Evolutionary conservation across 1,140 invertebrate genomes (phyloP).

Genomic region (Sminthurides bifidus): DNA sequence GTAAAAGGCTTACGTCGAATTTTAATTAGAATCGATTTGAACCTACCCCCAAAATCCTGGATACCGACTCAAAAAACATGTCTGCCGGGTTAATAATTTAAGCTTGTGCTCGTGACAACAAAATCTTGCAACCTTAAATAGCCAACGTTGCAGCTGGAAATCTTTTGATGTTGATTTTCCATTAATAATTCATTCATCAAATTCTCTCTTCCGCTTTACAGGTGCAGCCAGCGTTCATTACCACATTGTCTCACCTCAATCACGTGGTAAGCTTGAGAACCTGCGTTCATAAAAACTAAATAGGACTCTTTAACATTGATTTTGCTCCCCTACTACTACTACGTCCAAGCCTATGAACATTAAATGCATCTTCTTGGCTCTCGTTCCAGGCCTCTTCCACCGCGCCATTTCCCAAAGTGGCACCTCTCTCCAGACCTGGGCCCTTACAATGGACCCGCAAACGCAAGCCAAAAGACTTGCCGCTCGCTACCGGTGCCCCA

Average conservation of each 20-base stretch:
- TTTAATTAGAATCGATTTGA: no score
- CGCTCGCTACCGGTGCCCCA: neutral
- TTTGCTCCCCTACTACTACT: neutral
- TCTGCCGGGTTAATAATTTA: no score
- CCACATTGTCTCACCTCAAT: constrained; percentile 10
- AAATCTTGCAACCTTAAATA: no score
- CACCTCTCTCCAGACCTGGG: neutral
- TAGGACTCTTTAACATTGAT: neutral
- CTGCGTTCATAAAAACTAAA: neutral
- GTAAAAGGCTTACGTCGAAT: neutral
- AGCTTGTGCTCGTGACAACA: no score
- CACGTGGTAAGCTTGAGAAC: neutral
- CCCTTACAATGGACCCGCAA: neutral
- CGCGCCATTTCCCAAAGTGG: constrained; percentile 25
- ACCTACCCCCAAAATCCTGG: no score
- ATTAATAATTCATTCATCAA: no score
- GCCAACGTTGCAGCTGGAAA: no score
- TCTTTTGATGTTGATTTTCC: no score
- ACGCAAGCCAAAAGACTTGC: neutral
- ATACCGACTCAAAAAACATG: no score
- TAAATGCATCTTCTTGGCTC: neutral
- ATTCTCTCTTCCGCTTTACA: constrained; percentile 1
- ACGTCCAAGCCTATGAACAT: neutral
- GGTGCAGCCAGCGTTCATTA: constrained; percentile 16
- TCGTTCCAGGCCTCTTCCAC: constrained; percentile 6